Evolutionary conservation across 2,888 invertebrate species (phyloP).

Genomic region (Pilophorus perplexus): DNA sequence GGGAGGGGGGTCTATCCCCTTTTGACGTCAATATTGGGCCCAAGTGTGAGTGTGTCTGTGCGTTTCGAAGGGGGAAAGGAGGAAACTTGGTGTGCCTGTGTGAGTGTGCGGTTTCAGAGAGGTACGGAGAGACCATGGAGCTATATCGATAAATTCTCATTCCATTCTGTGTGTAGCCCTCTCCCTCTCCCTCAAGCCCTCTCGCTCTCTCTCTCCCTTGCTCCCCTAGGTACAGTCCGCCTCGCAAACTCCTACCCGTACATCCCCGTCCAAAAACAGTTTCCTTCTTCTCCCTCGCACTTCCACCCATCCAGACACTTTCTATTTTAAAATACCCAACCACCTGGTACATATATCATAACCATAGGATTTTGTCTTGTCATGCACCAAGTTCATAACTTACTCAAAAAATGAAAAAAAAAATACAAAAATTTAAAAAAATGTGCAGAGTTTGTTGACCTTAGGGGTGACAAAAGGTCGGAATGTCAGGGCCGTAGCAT

Average conservation of each 20-base stretch:
- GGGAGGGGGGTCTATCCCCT: constrained; percentile 23
- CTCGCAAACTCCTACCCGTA: constrained; percentile 39
- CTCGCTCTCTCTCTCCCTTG: constrained; percentile 29
- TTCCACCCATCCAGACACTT: constrained; percentile 36
- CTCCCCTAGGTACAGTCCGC: constrained; percentile 41
- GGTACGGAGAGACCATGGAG: constrained; percentile 41
- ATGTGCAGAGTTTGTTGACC: too few species aligned
- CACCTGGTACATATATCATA: constrained; percentile 29
- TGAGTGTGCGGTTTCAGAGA: constrained; percentile 37
- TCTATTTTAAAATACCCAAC: constrained; percentile 40
- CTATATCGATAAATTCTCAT: constrained; percentile 48
- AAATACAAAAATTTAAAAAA: too few species aligned
- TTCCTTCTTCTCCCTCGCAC: constrained; percentile 38
- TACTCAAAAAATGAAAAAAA: too few species aligned
- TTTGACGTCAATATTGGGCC: constrained; percentile 39
- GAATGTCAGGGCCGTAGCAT: too few species aligned
- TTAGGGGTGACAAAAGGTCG: too few species aligned
- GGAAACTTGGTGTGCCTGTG: too few species aligned
- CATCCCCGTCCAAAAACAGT: constrained; percentile 31
- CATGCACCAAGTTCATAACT: too few species aligned
- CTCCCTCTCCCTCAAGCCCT: constrained; percentile 35
- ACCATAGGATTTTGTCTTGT: constrained; percentile 8
- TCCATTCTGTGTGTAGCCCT: constrained; percentile 47
- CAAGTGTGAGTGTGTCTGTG: constrained; percentile 32
- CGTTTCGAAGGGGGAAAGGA: too few species aligned